Conservation (phyloP, 2,797 vertebrate species). For the Leucoraja ocellata region DNA sequence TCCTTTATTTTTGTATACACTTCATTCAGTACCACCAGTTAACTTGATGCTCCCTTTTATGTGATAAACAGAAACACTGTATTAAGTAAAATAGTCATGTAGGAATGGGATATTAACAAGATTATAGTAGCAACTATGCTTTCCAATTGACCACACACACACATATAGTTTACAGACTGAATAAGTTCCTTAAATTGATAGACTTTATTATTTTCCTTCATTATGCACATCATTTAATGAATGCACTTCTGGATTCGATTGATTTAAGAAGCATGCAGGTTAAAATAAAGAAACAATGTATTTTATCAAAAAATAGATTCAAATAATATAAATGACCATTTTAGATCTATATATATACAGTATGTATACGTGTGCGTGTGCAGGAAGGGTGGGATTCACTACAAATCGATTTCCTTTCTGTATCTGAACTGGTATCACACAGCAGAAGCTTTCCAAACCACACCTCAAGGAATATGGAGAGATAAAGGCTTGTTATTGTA, state of each 20-base stretch:
- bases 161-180: not conserved
- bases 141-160: too few relatives aligned
- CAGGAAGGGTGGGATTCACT: not conserved
- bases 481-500: slow-evolving; percentile 23
- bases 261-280: not conserved
- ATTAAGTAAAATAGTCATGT: not conserved
- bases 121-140: not conserved
- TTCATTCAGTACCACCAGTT: not conserved
- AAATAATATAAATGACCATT: not conserved
- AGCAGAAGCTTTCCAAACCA: not conserved
- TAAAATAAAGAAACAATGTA: not conserved
- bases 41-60: not conserved
- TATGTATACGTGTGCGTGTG: too few relatives aligned
- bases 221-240: not conserved
- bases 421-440: not conserved
- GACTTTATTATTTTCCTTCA: not conserved
- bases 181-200: not conserved
- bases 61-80: not conserved
- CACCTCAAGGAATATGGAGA: slow-evolving; percentile 4
- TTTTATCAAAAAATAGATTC: too few relatives aligned
- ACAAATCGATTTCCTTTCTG: not conserved
- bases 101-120: not conserved
- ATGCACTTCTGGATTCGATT: not conserved
- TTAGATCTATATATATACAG: not conserved
- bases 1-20: not conserved